These are phyloP conservation scores for Holothuria leucospilota DNA, from an alignment of 53 echinoderm and acorn worm species.

Conservation along the genomic window DNA sequence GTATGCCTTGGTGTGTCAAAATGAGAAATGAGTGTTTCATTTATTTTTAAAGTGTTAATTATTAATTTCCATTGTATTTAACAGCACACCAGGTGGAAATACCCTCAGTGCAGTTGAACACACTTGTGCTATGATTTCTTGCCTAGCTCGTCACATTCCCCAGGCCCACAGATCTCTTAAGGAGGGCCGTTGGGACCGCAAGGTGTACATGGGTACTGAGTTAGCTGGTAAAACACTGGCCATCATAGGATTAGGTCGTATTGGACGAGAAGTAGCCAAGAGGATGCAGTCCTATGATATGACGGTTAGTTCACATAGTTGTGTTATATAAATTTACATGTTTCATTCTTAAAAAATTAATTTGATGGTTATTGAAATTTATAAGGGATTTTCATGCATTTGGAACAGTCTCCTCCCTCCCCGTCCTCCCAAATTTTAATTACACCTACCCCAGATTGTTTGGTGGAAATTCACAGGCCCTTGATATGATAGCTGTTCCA, in stretches of 20 bases:
- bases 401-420: too few relatives aligned
- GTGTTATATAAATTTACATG: background rate
- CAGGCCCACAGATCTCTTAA: conserved; percentile 95
- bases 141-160: conserved; percentile 86
- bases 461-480: too few relatives aligned
- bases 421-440: too few relatives aligned
- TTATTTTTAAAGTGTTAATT: conserved; percentile 2
- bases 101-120: conserved; percentile 99
- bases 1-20: too few relatives aligned
- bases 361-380: too few relatives aligned
- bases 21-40: background rate
- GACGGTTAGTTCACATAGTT: conserved; percentile 71
- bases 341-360: background rate
- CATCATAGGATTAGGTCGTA: conserved; percentile 94
- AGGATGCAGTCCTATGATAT: conserved; percentile 99
- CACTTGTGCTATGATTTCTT: conserved; percentile 96
- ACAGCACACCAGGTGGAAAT: conserved; percentile 96
- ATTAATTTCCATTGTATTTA: background rate
- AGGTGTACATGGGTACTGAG: conserved; percentile 93
- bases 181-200: conserved; percentile 93
- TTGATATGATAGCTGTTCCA: too few relatives aligned
- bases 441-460: too few relatives aligned
- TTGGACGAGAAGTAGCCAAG: conserved; percentile 89
- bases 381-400: too few relatives aligned
- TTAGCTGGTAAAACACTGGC: conserved; percentile 92